These are phyloP conservation scores for Eulithis prunata DNA, from an alignment of 2,888 invertebrate species.

Conservation along the genomic window DNA sequence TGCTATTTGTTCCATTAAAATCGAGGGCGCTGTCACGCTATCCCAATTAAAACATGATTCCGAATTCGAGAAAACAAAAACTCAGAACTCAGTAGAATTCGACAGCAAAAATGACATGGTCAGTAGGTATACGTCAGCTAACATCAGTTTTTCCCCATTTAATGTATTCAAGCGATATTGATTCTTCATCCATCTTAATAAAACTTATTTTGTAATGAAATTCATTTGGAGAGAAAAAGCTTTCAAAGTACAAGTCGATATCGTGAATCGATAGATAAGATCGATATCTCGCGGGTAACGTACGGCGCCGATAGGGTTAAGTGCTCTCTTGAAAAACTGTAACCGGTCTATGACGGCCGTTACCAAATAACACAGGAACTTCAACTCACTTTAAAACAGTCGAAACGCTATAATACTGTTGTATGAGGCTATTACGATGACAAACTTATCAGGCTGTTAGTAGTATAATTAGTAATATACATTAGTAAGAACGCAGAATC, in stretches of 20 bases:
- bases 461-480: too few relatives aligned
- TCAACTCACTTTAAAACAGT: background rate
- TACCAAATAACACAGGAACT: background rate
- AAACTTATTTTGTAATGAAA: slow-evolving; percentile 1
- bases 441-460: too few relatives aligned
- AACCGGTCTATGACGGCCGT: slow-evolving; percentile 1
- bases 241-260: slow-evolving; percentile 57
- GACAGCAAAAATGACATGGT: too few relatives aligned
- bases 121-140: too few relatives aligned
- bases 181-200: background rate
- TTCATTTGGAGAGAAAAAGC: slow-evolving; percentile 7
- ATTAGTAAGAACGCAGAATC: too few relatives aligned
- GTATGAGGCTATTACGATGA: background rate
- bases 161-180: background rate
- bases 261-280: slow-evolving; percentile 77
- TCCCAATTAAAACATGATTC: too few relatives aligned
- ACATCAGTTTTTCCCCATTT: too few relatives aligned
- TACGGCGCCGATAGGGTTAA: slow-evolving; percentile 54
- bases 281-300: slow-evolving; percentile 72
- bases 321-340: background rate
- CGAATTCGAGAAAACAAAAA: too few relatives aligned
- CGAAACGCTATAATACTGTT: too few relatives aligned
- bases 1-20: too few relatives aligned
- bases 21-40: too few relatives aligned
- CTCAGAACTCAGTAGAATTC: too few relatives aligned